Base-by-base conservation (phyloP, 2,888 invertebrate genomes). In the Nymphalis polychloros region DNA sequence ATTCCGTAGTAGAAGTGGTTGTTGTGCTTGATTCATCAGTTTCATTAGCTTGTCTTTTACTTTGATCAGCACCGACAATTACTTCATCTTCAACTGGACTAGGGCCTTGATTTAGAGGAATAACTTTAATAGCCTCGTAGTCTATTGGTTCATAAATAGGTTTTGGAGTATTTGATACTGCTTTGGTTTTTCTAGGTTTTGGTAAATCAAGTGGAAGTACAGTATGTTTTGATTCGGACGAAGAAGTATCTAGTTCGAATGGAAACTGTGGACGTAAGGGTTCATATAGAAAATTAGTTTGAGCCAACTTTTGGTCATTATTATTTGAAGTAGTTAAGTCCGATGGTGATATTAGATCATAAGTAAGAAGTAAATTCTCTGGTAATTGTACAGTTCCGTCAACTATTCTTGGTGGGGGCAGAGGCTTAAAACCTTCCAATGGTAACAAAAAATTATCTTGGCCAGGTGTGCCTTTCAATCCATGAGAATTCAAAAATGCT, bases 381-480 rank as follows among this genome's bases (percentile, higher is more conserved):
- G 92, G 92, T 60, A 92, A 72, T 70, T 92, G 86, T 16, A 92
- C 83, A 48, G 83, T 83, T 19, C 88, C 91, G 70, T 92, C 92
- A 5, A 90, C 77, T 19, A 87, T 77, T 77, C 78, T 87, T 7
- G 87, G 84, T 49, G 91, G 87, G 16, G 92, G 92, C 31, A 92
- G 72, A 41, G 92, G 92, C 52, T 92, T 92, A 61, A 92, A 92
- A 3, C 92, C 92, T 66, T 92, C 92, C 8, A 92, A 80, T 1
- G 92, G 92, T 8, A 92, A 73, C 1, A 92, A 77, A 63, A 91
- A 91, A 76, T 88, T 82, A 71, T 92, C 90, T 75, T 88, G 82
- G 3, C 85, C 90, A 59, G 87, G 84, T 67, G 83, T 82, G 3
- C 87, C 87, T 76, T 87, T 83, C 10, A 92, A 75, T 1, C 92